Percentiles rank a stretch among this genome's conserved stretches.
Conservation (phyloP, 2,888 invertebrate genomes). For the Brachypterus glaber region DNA sequence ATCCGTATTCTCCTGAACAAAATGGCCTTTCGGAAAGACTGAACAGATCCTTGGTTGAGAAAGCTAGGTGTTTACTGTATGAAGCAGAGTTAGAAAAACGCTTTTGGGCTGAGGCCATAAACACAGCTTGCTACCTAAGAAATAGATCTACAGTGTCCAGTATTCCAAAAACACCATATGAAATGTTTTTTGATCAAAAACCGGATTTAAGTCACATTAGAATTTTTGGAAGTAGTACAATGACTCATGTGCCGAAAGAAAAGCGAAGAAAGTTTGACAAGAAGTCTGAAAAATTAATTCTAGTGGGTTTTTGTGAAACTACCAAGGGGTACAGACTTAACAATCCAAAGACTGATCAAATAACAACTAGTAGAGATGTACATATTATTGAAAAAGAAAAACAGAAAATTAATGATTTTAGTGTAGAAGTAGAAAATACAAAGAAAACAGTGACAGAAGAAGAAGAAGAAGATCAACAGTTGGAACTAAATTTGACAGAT, state of each 20-base stretch:
- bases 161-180: constrained; percentile 4
- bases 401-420: neutral
- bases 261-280: constrained; percentile 6
- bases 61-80: constrained; percentile 22
- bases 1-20: constrained; percentile 17
- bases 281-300: constrained; percentile 5
- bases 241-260: constrained; percentile 10
- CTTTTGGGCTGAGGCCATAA: too few relatives aligned
- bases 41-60: constrained; percentile 22
- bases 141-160: constrained; percentile 4
- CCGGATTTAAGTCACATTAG: neutral
- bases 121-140: constrained; percentile 6
- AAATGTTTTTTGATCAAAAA: neutral
- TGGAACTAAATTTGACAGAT: too few relatives aligned
- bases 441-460: neutral
- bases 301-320: constrained; percentile 8
- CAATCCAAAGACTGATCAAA: neutral
- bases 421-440: neutral
- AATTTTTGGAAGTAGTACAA: too few relatives aligned
- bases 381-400: neutral
- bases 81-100: constrained; percentile 21
- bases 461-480: neutral
- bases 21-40: constrained; percentile 19
- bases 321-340: constrained; percentile 7
- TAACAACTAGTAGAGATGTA: constrained; percentile 1